These are phyloP conservation scores for Drosophila merina DNA, from an alignment of 2,888 invertebrate genomes.

Conservation along the genomic window DNA sequence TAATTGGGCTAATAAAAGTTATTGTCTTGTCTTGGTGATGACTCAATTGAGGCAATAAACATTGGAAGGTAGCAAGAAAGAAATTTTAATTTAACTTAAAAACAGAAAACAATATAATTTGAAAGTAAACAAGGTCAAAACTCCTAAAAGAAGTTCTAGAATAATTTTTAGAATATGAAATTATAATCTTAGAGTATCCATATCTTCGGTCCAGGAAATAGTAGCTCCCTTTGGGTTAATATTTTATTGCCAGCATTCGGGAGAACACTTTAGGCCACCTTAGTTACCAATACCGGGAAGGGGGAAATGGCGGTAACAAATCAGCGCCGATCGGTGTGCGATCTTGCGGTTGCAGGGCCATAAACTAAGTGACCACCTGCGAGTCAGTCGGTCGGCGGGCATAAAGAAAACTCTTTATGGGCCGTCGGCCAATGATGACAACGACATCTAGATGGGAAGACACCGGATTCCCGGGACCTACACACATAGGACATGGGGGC, in stretches of 20 bases:
- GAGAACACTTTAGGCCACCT: slow-evolving; percentile 27
- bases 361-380: slow-evolving; percentile 61
- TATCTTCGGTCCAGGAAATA: not conserved
- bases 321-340: slow-evolving; percentile 59
- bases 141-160: not conserved
- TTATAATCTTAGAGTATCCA: not conserved
- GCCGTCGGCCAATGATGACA: slow-evolving; percentile 47
- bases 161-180: not conserved
- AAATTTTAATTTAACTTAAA: not conserved
- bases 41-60: slow-evolving; percentile 15
- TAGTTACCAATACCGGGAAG: slow-evolving; percentile 11
- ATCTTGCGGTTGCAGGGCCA: slow-evolving; percentile 45
- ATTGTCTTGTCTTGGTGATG: slow-evolving; percentile 11
- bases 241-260: slow-evolving; percentile 6
- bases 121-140: not conserved
- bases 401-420: slow-evolving; percentile 69
- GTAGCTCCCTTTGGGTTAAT: not conserved
- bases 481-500: not conserved
- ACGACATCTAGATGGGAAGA: slow-evolving; percentile 34
- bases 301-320: slow-evolving; percentile 61
- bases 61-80: not conserved
- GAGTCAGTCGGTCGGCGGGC: slow-evolving; percentile 28
- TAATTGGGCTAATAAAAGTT: slow-evolving; percentile 33
- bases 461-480: slow-evolving; percentile 24
- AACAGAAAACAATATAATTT: not conserved